Base-by-base conservation (phyloP, 2,113 vertebrate genomes). In the Chunga burmeisteri region DNA sequence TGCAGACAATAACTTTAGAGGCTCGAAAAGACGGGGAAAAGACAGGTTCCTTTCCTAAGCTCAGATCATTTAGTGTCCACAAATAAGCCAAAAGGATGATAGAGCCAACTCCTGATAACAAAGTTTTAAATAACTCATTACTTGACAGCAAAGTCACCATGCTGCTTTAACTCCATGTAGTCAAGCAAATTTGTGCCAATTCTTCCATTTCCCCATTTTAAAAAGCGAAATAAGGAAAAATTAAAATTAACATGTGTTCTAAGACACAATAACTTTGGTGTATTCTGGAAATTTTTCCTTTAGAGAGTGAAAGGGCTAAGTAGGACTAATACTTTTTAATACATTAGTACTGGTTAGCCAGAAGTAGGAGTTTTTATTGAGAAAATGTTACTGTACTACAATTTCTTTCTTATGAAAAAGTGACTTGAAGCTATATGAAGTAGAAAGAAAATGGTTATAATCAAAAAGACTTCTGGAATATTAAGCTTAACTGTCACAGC, bases 381-480 rank as follows among this genome's bases (percentile, higher is more conserved):
- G 52, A 50, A 83, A 86, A 72, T 29, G 23, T 50, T 86, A 38
- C 4, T 68, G 6, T 40, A 77, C 4, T 49, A 67, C 34, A 79
- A n/a, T 88, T 65, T 73, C 6, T 46, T 40, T 81, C 62, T n/a
- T 36, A 61, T 16, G 32, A 90, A 92, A 92, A 86, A 40, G 29
- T 59, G 34, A 78, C 86, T 65, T 40, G 40, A 63, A 89, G 56
- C 40, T 72, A 30, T 16, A 87, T 16, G 30, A 97, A 94, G 34
- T 16, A 83, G 29, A 68, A 95, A 65, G 25, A 88, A 86, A 86
- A 86, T n/a, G 12, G 67, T 72, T 88, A 74, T 52, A 88, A 91
- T 42, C 22, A 77, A 91, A 96, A 96, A 58, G 8, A 61, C n/a
- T 80, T 70, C 53, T 55, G 25, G 94, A 95, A 93, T 82, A 94